These are phyloP conservation scores for Cyrtonyx montezumae DNA, from an alignment of 2,113 vertebrate genomes.

Conservation along the genomic window DNA sequence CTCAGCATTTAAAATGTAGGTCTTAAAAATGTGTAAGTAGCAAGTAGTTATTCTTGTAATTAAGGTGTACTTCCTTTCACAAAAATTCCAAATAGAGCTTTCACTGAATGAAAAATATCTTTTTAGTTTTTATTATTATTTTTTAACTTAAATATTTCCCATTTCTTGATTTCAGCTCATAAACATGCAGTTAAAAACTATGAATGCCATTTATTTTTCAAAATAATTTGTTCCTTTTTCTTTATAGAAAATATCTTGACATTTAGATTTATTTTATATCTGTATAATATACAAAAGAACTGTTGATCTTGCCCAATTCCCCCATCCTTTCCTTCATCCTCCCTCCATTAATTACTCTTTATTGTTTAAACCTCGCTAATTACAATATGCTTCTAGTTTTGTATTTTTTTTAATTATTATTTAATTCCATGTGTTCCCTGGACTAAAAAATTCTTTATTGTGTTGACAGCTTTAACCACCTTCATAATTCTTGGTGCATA, in stretches of 20 bases:
- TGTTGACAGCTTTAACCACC: background rate
- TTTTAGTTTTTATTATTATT: background rate
- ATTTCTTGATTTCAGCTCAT: background rate
- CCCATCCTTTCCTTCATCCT: background rate
- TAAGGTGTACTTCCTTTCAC: background rate
- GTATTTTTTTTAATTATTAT: background rate
- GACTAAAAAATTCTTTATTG: background rate
- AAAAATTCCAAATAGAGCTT: background rate
- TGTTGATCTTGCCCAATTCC: background rate
- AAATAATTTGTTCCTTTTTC: background rate
- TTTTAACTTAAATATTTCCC: background rate
- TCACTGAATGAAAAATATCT: background rate
- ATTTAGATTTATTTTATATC: background rate
- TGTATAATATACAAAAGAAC: background rate
- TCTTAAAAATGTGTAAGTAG: background rate
- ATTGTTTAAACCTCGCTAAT: background rate
- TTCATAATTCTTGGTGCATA: background rate
- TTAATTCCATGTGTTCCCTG: background rate
- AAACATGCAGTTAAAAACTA: background rate
- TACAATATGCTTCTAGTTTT: background rate
- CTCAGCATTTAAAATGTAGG: background rate
- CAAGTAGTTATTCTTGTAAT: background rate
- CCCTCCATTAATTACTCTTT: background rate
- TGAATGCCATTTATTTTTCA: background rate
- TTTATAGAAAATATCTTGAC: background rate